Conservation (phyloP, 2,113 vertebrate genomes). For the Gopherus flavomarginatus region DNA sequence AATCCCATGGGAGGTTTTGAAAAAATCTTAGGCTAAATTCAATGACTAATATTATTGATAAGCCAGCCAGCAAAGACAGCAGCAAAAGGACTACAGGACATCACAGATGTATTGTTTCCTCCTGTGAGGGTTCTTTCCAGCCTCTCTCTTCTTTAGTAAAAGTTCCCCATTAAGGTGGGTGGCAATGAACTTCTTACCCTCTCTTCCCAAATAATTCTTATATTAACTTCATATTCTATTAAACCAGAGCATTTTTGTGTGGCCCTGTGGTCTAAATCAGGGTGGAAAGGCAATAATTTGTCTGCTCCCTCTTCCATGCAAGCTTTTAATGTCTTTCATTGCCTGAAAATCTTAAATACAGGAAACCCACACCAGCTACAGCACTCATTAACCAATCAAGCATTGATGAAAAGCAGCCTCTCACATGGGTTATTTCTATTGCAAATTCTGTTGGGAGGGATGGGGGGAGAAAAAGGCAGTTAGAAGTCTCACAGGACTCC, state of each 20-base stretch:
- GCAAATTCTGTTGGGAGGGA: not conserved
- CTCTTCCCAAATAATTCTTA: not conserved
- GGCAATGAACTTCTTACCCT: not conserved
- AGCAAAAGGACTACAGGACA: not conserved
- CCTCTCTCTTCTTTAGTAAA: not conserved
- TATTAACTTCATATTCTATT: not conserved
- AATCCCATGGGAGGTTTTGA: not conserved
- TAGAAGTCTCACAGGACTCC: slow-evolving; percentile 17
- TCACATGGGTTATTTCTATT: slow-evolving; percentile 20
- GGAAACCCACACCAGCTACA: slow-evolving; percentile 66
- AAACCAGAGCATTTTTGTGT: slow-evolving; percentile 24
- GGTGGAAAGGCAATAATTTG: slow-evolving; percentile 44
- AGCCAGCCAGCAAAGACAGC: not conserved
- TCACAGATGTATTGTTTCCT: not conserved
- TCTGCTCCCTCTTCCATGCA: slow-evolving; percentile 38
- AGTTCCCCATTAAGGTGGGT: not conserved
- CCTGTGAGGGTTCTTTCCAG: not conserved
- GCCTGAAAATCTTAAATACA: slow-evolving; percentile 58
- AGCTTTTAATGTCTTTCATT: slow-evolving; percentile 24
- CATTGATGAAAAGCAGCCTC: slow-evolving; percentile 51
- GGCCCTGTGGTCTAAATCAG: slow-evolving; percentile 18
- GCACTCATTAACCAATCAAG: slow-evolving; percentile 65
- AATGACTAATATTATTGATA: not conserved
- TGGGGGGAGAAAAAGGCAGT: slow-evolving; percentile 14
- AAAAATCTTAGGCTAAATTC: not conserved